A percentile compares a stretch with the other conserved stretches of the same genome.
Evolutionary conservation across 2,113 vertebrate genomes (phyloP).

Genomic region (Xiphophorus hellerii): DNA sequence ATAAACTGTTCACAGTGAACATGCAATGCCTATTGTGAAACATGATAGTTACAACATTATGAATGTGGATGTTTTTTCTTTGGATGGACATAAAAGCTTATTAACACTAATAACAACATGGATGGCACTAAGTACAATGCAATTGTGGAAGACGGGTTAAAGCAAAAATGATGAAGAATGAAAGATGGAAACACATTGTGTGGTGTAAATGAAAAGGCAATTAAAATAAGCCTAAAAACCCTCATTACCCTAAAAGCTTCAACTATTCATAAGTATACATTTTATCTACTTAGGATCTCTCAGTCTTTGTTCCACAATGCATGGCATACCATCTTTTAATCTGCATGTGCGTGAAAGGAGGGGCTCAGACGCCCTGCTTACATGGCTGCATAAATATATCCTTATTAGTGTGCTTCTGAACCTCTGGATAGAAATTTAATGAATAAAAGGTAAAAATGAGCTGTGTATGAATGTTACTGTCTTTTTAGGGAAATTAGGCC

Average conservation of each 20-base stretch:
- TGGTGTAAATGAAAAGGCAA: slow-evolving; percentile 6
- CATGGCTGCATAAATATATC: slow-evolving; percentile 33
- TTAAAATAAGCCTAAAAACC: slow-evolving; percentile 46
- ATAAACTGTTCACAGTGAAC: too few species aligned
- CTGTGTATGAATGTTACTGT: slow-evolving; percentile 57
- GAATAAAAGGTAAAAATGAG: slow-evolving; percentile 73
- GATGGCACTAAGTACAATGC: too few species aligned
- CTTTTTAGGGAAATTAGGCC: slow-evolving; percentile 72
- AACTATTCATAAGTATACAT: slow-evolving; percentile 60
- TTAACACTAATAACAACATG: too few species aligned
- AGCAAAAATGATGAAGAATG: background rate
- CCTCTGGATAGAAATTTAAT: slow-evolving; percentile 66
- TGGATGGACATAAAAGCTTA: too few species aligned
- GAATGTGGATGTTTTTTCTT: too few species aligned
- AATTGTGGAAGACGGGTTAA: too few species aligned
- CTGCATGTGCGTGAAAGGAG: slow-evolving; percentile 51
- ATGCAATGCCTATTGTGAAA: too few species aligned
- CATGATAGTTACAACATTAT: too few species aligned
- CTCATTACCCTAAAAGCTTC: slow-evolving; percentile 66
- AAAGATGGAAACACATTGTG: slow-evolving; percentile 34
- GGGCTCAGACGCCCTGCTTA: slow-evolving; percentile 37
- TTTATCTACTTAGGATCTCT: slow-evolving; percentile 69
- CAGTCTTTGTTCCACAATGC: slow-evolving; percentile 71
- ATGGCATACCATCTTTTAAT: slow-evolving; percentile 70
- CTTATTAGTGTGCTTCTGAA: slow-evolving; percentile 69